Evolutionary conservation across 2,888 invertebrate genomes (phyloP).

Genomic region (Metalampra italica): DNA sequence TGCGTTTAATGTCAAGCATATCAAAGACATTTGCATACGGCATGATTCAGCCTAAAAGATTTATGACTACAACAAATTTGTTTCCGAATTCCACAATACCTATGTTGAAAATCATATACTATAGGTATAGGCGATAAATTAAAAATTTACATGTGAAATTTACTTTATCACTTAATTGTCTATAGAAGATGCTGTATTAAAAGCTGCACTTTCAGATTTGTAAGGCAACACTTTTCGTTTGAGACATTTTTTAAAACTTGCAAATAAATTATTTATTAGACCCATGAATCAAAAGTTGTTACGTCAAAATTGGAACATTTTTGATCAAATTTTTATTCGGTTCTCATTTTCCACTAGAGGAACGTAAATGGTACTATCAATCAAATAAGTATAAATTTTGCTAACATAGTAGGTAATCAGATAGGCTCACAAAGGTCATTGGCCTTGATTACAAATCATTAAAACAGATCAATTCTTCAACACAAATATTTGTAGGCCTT

Average conservation of each 20-base stretch:
- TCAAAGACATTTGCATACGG: constrained; percentile 31
- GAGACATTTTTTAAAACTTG: too few relatives aligned
- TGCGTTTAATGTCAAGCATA: constrained; percentile 39
- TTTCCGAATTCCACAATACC: neutral
- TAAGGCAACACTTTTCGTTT: too few relatives aligned
- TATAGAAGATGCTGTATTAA: neutral
- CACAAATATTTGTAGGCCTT: constrained; percentile 39
- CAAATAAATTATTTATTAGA: too few relatives aligned
- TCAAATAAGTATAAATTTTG: too few relatives aligned
- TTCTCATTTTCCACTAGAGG: too few relatives aligned
- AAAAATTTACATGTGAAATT: neutral
- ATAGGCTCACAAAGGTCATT: constrained; percentile 13
- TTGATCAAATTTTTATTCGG: too few relatives aligned
- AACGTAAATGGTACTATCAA: too few relatives aligned
- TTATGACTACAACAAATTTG: constrained; percentile 2
- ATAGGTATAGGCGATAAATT: neutral
- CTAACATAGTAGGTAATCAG: too few relatives aligned
- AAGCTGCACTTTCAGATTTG: too few relatives aligned
- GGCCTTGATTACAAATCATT: constrained; percentile 31
- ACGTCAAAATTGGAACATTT: too few relatives aligned
- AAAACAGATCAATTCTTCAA: constrained; percentile 33
- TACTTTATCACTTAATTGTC: neutral
- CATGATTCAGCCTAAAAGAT: constrained; percentile 15
- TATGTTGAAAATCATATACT: neutral
- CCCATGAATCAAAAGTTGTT: too few relatives aligned